phyloP scores from a whole-genome alignment of 2,888 invertebrate genomes.

The Anticlea derivata region DNA sequence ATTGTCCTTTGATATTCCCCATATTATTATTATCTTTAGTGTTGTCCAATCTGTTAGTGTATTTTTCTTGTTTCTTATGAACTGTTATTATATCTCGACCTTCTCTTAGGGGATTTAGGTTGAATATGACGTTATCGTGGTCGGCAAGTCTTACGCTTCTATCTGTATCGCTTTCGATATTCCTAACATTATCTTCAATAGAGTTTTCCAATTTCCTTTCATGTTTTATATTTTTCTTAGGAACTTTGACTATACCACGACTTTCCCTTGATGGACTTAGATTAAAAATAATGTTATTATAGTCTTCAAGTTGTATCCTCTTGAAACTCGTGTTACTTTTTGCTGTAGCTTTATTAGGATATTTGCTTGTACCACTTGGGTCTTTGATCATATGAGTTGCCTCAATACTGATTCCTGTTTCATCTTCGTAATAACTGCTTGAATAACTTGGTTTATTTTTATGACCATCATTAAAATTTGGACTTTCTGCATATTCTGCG shows the following conservation, averaged over 20 bases:
- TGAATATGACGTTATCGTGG: background rate
- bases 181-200: background rate
- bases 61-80: background rate
- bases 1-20: background rate
- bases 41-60: too few relatives aligned
- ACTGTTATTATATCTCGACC: background rate
- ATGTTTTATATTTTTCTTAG: background rate
- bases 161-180: background rate
- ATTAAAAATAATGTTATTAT: background rate
- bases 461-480: background rate
- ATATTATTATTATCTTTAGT: background rate
- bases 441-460: background rate
- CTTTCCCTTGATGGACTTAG: background rate
- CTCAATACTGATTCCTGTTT: conserved; percentile 1
- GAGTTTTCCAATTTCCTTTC: background rate
- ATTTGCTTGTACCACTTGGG: background rate
- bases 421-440: conserved; percentile 13
- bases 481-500: background rate
- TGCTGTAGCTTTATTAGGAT: background rate
- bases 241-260: background rate
- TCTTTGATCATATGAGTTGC: background rate
- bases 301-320: background rate
- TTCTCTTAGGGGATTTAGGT: background rate
- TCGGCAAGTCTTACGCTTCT: background rate
- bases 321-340: background rate